phyloP scores from a whole-genome alignment of 1,140 invertebrate genomes.

The Ceratosolen fusciceps region DNA sequence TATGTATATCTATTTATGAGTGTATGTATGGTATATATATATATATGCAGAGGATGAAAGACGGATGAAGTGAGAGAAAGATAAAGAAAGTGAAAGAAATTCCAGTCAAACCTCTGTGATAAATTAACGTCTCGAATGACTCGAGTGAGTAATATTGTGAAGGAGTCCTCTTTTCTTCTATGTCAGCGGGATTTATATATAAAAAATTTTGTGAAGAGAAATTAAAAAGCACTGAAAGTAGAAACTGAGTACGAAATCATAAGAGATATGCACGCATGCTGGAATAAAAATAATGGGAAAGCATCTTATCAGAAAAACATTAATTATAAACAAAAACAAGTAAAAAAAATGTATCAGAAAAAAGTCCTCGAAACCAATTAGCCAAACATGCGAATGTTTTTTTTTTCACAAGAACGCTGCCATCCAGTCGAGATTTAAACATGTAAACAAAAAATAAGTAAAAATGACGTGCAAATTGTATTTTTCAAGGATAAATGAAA shows the following conservation, averaged over 20 bases:
- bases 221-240: not conserved
- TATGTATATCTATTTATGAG: no score
- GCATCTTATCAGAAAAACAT: slow-evolving; percentile 56
- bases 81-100: slow-evolving; percentile 53
- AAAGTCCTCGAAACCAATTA: slow-evolving; percentile 68
- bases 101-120: slow-evolving; percentile 71
- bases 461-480: slow-evolving; percentile 60
- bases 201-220: not conserved
- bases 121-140: slow-evolving; percentile 67
- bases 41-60: no score
- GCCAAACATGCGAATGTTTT: slow-evolving; percentile 6
- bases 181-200: slow-evolving; percentile 27
- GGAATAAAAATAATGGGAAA: slow-evolving; percentile 28
- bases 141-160: slow-evolving; percentile 47
- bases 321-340: slow-evolving; percentile 9
- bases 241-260: not conserved
- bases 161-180: slow-evolving; percentile 31
- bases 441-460: slow-evolving; percentile 47
- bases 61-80: slow-evolving; percentile 37
- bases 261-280: not conserved
- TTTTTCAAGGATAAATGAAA: slow-evolving; percentile 69
- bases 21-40: no score
- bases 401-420: slow-evolving; percentile 71
- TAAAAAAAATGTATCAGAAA: slow-evolving; percentile 45
- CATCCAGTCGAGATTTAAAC: slow-evolving; percentile 60